A percentile compares a stretch with the other conserved stretches of the same genome.
Conservation (phyloP, 2,797 vertebrate genomes). For the Premnoplex brunnescens region DNA sequence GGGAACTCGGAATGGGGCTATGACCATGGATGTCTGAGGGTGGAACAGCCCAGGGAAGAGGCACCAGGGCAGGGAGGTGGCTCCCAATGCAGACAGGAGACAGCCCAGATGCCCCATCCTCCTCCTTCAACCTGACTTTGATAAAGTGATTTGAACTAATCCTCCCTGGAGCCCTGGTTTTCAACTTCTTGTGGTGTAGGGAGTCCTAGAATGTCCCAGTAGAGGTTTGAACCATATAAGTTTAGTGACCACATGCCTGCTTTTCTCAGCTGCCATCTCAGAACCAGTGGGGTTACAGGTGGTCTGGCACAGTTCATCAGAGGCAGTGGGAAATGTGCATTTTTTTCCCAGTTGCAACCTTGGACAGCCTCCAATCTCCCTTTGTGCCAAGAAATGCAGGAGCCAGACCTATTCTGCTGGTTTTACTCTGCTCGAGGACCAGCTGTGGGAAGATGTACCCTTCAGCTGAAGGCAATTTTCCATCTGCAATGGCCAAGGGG, state of each 20-base stretch:
- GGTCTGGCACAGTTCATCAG: neutral
- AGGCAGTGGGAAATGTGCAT: neutral
- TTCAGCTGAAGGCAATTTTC: neutral
- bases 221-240: neutral
- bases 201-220: neutral
- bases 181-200: neutral
- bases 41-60: neutral
- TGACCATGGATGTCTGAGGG: neutral
- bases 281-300: neutral
- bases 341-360: neutral
- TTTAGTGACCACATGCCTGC: neutral
- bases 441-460: neutral
- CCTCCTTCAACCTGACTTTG: neutral
- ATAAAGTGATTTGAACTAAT: neutral
- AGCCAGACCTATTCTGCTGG: neutral
- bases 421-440: neutral
- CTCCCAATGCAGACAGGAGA: neutral
- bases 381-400: neutral
- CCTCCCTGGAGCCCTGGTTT: accelerated
- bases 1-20: neutral
- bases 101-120: too few relatives aligned
- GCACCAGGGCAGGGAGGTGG: neutral
- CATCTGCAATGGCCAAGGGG: neutral
- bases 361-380: neutral
- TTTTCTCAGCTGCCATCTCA: neutral